These are phyloP conservation scores for Taenaris catops DNA, from an alignment of 2,888 invertebrate genomes.

Conservation along the genomic window DNA sequence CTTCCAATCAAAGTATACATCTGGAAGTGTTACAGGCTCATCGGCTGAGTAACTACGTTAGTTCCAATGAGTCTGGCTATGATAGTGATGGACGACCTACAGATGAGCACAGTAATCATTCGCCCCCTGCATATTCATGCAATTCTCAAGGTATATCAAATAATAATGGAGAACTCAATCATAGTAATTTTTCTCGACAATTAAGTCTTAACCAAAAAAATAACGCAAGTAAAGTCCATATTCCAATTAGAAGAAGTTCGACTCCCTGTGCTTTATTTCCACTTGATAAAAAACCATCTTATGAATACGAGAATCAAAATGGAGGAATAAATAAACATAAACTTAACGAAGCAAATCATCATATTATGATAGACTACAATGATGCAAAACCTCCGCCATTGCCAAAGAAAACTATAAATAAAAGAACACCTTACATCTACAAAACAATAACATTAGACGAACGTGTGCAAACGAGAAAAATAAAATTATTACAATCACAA, in stretches of 20 bases:
- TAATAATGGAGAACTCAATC: conserved; percentile 45
- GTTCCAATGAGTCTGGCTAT: conserved; percentile 91
- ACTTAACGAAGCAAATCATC: conserved; percentile 25
- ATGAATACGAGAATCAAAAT: conserved; percentile 52
- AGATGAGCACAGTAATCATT: conserved; percentile 75
- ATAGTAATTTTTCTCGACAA: conserved; percentile 60
- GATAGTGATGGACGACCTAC: conserved; percentile 86
- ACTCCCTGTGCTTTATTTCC: conserved; percentile 71
- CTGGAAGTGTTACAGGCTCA: conserved; percentile 81
- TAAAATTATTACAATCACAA: conserved; percentile 70
- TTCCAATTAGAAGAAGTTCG: conserved; percentile 64
- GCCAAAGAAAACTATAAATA: conserved; percentile 65
- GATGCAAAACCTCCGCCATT: conserved; percentile 67
- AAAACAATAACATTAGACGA: conserved; percentile 73
- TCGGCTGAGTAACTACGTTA: conserved; percentile 85
- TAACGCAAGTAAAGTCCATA: conserved; percentile 58
- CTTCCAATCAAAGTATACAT: conserved; percentile 75
- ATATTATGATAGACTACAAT: conserved; percentile 42
- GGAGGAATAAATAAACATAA: conserved; percentile 36
- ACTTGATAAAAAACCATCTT: conserved; percentile 48
- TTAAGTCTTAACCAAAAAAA: conserved; percentile 68
- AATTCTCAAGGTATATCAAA: conserved; percentile 53
- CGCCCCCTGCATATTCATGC: conserved; percentile 74
- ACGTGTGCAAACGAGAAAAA: conserved; percentile 71
- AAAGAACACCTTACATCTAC: conserved; percentile 61